phyloP scores from a whole-genome alignment of 2,888 invertebrate species.

The Cryptocheilus praepositus region DNA sequence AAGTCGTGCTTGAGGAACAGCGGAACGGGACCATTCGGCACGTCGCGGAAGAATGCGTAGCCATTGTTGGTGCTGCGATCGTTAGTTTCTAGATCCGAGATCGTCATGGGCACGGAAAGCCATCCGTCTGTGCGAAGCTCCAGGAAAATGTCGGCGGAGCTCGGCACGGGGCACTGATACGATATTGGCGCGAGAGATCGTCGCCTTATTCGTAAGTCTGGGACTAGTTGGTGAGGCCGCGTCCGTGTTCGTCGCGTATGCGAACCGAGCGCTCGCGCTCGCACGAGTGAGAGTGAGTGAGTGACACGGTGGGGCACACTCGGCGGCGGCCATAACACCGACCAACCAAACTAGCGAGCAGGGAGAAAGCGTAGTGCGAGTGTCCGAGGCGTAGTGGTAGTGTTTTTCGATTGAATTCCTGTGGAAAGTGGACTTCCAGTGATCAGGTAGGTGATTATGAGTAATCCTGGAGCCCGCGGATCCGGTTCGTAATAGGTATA shows the following conservation, averaged over 20 bases:
- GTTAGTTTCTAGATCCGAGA: conserved; percentile 73
- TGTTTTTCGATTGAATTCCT: conserved; percentile 66
- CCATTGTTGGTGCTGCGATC: conserved; percentile 75
- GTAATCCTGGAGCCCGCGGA: conserved; percentile 45
- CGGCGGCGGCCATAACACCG: conserved; percentile 70
- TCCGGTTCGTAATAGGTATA: conserved; percentile 52
- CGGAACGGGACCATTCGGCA: conserved; percentile 70
- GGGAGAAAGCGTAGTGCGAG: conserved; percentile 69
- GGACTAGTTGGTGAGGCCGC: conserved; percentile 47
- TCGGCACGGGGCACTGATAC: conserved; percentile 74
- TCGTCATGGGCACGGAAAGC: conserved; percentile 76
- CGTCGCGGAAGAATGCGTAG: conserved; percentile 74
- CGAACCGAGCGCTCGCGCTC: conserved; percentile 60
- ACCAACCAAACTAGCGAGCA: conserved; percentile 68
- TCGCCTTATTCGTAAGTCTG: conserved; percentile 42
- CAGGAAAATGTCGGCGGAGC: conserved; percentile 73
- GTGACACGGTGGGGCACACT: conserved; percentile 65
- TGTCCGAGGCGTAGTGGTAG: conserved; percentile 71
- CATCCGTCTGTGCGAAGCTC: conserved; percentile 75
- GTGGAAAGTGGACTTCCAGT: conserved; percentile 67
- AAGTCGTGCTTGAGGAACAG: conserved; percentile 56
- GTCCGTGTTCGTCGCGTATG: conserved; percentile 59
- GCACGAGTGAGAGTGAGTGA: conserved; percentile 64
- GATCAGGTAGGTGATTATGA: conserved; percentile 69
- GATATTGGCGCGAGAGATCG: conserved; percentile 53